These are phyloP conservation scores for Nemapogon koenigi DNA, from an alignment of 2,888 invertebrate species.

Conservation along the genomic window DNA sequence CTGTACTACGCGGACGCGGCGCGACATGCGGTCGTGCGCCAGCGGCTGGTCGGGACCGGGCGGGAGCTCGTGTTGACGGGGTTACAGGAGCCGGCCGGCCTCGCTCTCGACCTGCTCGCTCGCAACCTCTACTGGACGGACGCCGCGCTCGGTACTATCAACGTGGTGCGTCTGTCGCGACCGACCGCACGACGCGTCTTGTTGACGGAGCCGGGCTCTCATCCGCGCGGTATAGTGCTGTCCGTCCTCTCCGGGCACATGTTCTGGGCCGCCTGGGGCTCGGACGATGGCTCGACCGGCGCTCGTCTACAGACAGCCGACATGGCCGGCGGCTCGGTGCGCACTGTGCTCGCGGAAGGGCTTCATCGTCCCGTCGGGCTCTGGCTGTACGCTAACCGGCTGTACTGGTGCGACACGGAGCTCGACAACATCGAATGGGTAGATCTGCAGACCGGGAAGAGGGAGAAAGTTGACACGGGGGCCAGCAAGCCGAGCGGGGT, in stretches of 20 bases:
- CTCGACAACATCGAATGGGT: conserved; percentile 71
- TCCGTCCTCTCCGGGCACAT: conserved; percentile 74
- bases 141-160: conserved; percentile 71
- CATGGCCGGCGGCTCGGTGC: conserved; percentile 76
- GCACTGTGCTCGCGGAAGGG: conserved; percentile 52
- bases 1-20: conserved; percentile 70
- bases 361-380: conserved; percentile 81
- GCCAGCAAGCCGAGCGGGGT: conserved; percentile 74
- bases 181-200: conserved; percentile 60
- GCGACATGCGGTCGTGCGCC: conserved; percentile 69
- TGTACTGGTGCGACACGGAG: conserved; percentile 71
- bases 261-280: conserved; percentile 85
- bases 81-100: conserved; percentile 70
- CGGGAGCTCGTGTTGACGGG: conserved; percentile 63
- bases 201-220: conserved; percentile 65
- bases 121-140: conserved; percentile 86
- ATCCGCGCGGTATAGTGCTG: conserved; percentile 69
- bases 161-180: conserved; percentile 70
- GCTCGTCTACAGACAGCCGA: conserved; percentile 73
- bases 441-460: conserved; percentile 32
- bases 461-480: conserved; percentile 28
- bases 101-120: conserved; percentile 85
- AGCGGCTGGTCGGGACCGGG: conserved; percentile 66
- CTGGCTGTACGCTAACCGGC: conserved; percentile 34
- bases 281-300: no score